These are phyloP conservation scores for Calameuta idolon DNA, from an alignment of 2,888 invertebrate genomes.

Conservation along the genomic window DNA sequence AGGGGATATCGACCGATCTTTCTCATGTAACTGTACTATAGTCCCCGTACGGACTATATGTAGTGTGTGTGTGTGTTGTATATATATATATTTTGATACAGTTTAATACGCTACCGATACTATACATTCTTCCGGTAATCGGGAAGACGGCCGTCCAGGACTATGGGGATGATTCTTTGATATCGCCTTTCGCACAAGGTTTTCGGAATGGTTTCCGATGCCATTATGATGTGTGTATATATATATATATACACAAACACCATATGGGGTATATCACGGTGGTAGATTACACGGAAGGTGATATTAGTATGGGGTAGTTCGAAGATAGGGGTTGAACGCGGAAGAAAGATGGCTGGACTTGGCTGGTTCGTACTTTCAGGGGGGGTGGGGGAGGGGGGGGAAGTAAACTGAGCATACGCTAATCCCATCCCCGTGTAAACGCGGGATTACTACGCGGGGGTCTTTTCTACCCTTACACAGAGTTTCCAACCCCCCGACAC, in stretches of 20 bases:
- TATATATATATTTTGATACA: too few relatives aligned
- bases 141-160: neutral
- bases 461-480: conserved; percentile 29
- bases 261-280: too few relatives aligned
- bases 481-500: conserved; percentile 14
- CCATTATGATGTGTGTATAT: neutral
- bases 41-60: neutral
- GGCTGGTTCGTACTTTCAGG: neutral
- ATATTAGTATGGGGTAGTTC: neutral
- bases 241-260: too few relatives aligned
- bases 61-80: neutral
- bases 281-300: too few relatives aligned
- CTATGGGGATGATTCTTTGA: neutral
- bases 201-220: neutral
- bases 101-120: neutral
- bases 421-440: conserved; percentile 41
- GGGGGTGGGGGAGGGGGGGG: neutral
- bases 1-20: neutral
- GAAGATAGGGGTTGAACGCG: neutral
- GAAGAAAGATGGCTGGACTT: neutral
- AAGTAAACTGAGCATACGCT: conserved; percentile 27
- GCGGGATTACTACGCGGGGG: conserved; percentile 34
- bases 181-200: neutral
- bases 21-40: neutral
- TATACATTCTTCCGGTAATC: neutral